Evolutionary conservation across 2,113 vertebrate genomes (phyloP), one percentile per base, ranked within the genome.

Genomic region (Muntiacus muntjak): DNA sequence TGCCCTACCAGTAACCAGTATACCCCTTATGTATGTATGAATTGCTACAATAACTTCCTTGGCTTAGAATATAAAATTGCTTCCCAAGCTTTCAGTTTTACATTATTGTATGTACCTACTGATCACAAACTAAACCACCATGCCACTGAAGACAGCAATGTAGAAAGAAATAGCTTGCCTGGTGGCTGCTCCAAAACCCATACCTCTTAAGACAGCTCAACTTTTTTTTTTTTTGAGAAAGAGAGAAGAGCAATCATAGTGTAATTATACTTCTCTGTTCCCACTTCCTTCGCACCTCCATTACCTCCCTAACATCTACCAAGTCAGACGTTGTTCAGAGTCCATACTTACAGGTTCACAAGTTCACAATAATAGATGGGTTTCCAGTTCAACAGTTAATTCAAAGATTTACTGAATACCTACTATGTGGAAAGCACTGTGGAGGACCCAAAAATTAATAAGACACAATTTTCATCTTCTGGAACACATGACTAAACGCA

Each of bases 51-150:
- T 47, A 81, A 96, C 28, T 92, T 96, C 74, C 57, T 79, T 92
- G 47, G n/a, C 30, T 90, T 28, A 85, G 14, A 95, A 93, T 30
- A 91, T 54, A 89, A 84, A 93, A 92, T 3, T 94, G 89, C 50
- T 89, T 94, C 81, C 45, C 85, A 97, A 92, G 8, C 36, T 94
- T 94, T 96, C 64, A 90, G 67, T 88, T 95, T 87, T 58, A 96
- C 26, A 88, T 92, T 47, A 95, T n/a, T 79, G 1, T 87, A 58
- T 14, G 19, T 93, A 91, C 12, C 50, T 87, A 85, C 28, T 57
- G 33, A 89, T 57, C 50, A 83, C 30, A 94, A 23, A 84, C 25
- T 76, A 95, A 95, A 94, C 3, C 0, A 3, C 19, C 23, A 86
- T 50, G 76, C 45, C 82, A 91, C 2, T 47, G 81, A 79, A 92